Conservation (phyloP, 2,888 invertebrate species). For the Epistrophe grossulariae region DNA sequence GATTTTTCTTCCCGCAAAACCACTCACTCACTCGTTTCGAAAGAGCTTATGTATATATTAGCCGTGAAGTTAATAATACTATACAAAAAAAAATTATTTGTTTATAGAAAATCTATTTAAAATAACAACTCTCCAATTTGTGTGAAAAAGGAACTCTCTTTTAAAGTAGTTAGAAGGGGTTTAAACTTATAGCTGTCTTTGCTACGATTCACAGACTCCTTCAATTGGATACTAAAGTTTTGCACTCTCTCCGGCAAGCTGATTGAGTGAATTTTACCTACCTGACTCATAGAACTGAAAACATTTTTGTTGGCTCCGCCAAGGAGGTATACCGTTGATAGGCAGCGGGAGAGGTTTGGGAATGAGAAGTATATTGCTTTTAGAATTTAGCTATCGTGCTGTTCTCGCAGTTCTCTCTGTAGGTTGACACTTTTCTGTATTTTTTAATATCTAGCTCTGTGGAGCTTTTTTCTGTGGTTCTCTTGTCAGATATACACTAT, state of each 20-base stretch:
- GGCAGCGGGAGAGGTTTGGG: background rate
- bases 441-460: conserved; percentile 19
- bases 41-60: conserved; percentile 14
- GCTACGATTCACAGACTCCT: conserved; percentile 70
- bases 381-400: conserved; percentile 10
- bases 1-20: conserved; percentile 18
- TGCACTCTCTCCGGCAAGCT: conserved; percentile 65
- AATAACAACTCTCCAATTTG: conserved; percentile 34
- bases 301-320: conserved; percentile 5
- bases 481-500: conserved; percentile 23
- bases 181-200: conserved; percentile 33
- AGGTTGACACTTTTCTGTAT: conserved; percentile 18
- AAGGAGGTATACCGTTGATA: background rate
- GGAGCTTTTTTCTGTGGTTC: conserved; percentile 46
- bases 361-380: conserved; percentile 2
- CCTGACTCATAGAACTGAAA: conserved; percentile 55
- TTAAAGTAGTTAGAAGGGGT: background rate
- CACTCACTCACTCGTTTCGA: conserved; percentile 18
- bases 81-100: conserved; percentile 28
- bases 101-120: conserved; percentile 27
- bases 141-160: conserved; percentile 33
- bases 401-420: conserved; percentile 28
- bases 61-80: conserved; percentile 11
- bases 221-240: conserved; percentile 73
- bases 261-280: conserved; percentile 64